Evolutionary conservation across 2,888 invertebrate genomes (phyloP).

Genomic region (Drosophila melanosoma): DNA sequence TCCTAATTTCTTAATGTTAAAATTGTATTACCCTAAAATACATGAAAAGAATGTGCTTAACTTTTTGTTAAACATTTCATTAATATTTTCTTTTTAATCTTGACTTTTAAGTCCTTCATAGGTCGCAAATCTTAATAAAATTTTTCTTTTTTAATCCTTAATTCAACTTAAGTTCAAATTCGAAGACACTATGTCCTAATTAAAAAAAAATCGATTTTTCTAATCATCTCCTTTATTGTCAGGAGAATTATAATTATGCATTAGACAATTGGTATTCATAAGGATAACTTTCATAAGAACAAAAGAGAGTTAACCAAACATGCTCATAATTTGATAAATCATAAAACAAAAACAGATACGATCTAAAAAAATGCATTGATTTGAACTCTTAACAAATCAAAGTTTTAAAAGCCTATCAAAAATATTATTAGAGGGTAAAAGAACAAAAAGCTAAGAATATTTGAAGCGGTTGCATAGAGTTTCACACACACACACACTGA

Average conservation of each 20-base stretch:
- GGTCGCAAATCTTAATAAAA: not conserved
- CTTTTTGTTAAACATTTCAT: not conserved
- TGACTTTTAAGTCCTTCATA: not conserved
- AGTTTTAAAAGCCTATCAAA: not conserved
- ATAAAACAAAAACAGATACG: not conserved
- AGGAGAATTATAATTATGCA: not conserved
- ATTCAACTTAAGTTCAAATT: not conserved
- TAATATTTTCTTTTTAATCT: not conserved
- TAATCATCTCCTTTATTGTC: not conserved
- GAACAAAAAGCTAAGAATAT: constrained; percentile 23
- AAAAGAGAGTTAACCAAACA: not conserved
- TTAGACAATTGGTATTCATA: not conserved
- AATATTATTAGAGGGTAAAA: constrained; percentile 37
- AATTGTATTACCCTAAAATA: not conserved
- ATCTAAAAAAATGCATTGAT: not conserved
- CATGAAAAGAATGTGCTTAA: not conserved
- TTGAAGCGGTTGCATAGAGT: constrained; percentile 32
- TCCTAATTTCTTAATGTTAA: too few species aligned
- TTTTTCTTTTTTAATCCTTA: not conserved
- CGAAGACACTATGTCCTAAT: too few species aligned
- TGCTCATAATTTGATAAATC: not conserved
- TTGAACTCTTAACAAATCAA: not conserved
- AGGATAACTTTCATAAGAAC: not conserved
- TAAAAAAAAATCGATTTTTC: too few species aligned
- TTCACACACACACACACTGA: constrained; percentile 12